Evolutionary conservation across 1,140 invertebrate species (phyloP), one percentile per base, ranked within the genome.

Genomic region (Glomeris maerens): DNA sequence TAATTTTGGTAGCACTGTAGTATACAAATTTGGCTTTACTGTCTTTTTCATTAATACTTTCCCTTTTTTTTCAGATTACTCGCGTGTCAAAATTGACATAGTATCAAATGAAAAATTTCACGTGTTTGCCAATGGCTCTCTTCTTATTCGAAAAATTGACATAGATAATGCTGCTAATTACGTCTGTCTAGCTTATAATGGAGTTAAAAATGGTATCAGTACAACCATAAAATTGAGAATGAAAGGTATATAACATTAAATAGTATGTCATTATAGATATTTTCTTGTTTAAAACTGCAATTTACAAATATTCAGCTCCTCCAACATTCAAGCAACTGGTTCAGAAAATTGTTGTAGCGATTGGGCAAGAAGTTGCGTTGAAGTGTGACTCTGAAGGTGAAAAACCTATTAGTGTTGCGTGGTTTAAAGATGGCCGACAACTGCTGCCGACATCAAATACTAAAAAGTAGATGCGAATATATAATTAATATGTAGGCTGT

Each of bases 181-280:
- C 57, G 58, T 77, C 27, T 73, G 72, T 52, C 74, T 78, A 57
- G 75, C 77, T 14, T 73, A 69, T 63, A 81, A 81, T 63, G 73
- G 73, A 2, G 73, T 80, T 49, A 76, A 75, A 2, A 69, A 74
- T n/a, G 75, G 72, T 44, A 70, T 80, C 58, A 78, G 76, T 64
- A 76, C 78, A 65, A 72, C 78, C 52, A 72, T 80, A 56, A 70
- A 68, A 49, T 69, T 81, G 52, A 75, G 71, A 54, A 78, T 81
- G 45, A 74, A 77, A 56, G 74, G 78, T 80, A n/a, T n/a, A n/a
- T n/a, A n/a, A n/a, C n/a, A n/a, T n/a, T n/a, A n/a, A n/a, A 47
- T 39, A 29, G 1, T 2, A 3, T 4, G 17, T 26, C n/a, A 13
- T 22, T 45, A 17, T 17, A 14, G 14, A 49, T 41, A 21, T 40